phyloP scores from a whole-genome alignment of 2,888 invertebrate species.

The Phalera bucephala region DNA sequence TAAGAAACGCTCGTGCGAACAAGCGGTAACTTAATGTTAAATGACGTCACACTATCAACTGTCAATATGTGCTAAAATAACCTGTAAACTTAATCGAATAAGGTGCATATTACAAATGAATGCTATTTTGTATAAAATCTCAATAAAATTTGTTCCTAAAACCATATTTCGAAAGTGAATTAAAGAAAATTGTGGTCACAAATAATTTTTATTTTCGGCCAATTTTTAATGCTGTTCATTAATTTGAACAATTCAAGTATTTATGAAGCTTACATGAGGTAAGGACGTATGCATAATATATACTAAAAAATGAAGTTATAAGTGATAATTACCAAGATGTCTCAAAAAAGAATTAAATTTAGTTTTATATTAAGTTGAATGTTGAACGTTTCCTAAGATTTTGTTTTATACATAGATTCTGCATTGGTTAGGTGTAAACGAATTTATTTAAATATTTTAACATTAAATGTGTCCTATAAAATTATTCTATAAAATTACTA shows the following conservation, averaged over 20 bases:
- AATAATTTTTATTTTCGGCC: neutral
- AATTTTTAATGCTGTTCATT: neutral
- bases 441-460: no score
- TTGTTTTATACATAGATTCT: neutral
- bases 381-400: no score
- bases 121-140: slow-evolving; percentile 2
- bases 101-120: slow-evolving; percentile 6
- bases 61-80: slow-evolving; percentile 8
- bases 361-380: neutral
- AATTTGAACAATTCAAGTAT: neutral
- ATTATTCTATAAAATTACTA: no score
- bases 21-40: no score
- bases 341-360: neutral
- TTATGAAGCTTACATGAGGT: neutral
- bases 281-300: neutral
- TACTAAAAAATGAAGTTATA: neutral
- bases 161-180: neutral
- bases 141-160: slow-evolving; percentile 16
- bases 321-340: neutral
- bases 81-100: slow-evolving; percentile 1
- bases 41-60: slow-evolving; percentile 3
- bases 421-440: no score
- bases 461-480: no score
- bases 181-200: neutral
- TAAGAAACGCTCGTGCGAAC: no score